These are phyloP conservation scores for Diorhabda carinulata DNA, from an alignment of 1,140 invertebrate genomes.

Conservation along the genomic window DNA sequence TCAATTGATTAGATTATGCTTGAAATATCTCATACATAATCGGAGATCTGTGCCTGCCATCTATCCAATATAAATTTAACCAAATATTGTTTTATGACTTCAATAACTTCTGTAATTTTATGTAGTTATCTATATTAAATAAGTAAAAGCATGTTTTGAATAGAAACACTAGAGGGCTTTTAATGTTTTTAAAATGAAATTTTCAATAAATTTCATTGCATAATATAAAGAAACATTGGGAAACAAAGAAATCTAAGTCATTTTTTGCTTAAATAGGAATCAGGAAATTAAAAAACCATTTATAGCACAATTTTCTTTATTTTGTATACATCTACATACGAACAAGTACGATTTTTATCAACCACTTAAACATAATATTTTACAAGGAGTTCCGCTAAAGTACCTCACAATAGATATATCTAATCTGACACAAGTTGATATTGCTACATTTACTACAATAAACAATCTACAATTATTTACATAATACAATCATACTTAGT, in stretches of 20 bases:
- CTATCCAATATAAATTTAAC: no score
- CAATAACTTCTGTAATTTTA: no score
- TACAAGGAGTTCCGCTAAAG: conserved; percentile 17
- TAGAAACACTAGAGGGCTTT: no score
- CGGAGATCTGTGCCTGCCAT: no score
- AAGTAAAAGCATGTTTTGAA: no score
- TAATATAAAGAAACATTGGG: no score
- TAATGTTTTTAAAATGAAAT: no score
- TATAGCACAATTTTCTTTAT: conserved; percentile 28
- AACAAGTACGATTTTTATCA: conserved; percentile 38
- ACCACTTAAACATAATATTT: conserved; percentile 27
- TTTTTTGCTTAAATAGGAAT: background rate
- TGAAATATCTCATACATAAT: no score
- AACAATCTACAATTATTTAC: conserved; percentile 24
- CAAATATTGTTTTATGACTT: no score
- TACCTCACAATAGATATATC: conserved; percentile 21
- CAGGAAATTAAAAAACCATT: conserved; percentile 3
- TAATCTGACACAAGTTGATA: conserved; percentile 13
- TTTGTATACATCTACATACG: conserved; percentile 40
- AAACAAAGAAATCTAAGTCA: background rate
- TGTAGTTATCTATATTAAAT: no score
- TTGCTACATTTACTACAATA: conserved; percentile 24
- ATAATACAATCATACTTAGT: conserved; percentile 25
- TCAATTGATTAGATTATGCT: no score
- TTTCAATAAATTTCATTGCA: no score